Evolutionary conservation across 2,113 vertebrate species (phyloP), one percentile per base, ranked within the genome.

Genomic region (Stictonetta naevosa): DNA sequence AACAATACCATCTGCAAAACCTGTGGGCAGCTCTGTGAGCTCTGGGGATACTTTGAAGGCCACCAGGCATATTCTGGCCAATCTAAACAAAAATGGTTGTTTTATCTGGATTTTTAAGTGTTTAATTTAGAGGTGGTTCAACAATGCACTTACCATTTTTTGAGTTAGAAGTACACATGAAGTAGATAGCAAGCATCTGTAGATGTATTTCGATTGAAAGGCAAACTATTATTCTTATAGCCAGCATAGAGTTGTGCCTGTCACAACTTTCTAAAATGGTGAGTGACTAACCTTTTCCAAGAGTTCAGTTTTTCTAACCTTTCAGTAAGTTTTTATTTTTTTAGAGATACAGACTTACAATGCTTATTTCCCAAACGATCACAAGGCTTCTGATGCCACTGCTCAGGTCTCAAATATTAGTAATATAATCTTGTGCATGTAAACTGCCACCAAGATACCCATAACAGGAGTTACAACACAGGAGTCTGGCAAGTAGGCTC

Each of bases 61-160:
- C 62, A 72, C 33, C 33, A 44, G 17, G 44, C 19, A 72, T 0
- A 0, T 20, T 36, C 36, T 60, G 84, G 58, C 55, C 88, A 87
- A 66, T 62, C 73, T 69, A 72, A 93, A 95, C 83, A 88, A 80
- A 76, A 64, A 67, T 0, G 1, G 56, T 25, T 55, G 55, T 59
- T 92, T 92, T 76, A 94, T 63, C 81, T 93, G 83, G 66, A 73
- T 76, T 87, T 94, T 72, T 29, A 87, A 93, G 40, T 62, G 74
- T 66, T 89, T 89, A 55, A 94, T 89, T 76, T 79, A 96, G 92
- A 89, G 58, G 40, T 42, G 19, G 12, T 82, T 96, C 58, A 91
- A 83, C 74, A 91, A 66, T 3, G 50, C 34, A 58, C 76, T 95
- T 68, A 80, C 48, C 33, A 2, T 78, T 95, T 87, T 5, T 85